A percentile compares a stretch with the other conserved stretches of the same genome.
Conservation (phyloP, 2,888 invertebrate species). For the Chromoteleia sp. region DNA sequence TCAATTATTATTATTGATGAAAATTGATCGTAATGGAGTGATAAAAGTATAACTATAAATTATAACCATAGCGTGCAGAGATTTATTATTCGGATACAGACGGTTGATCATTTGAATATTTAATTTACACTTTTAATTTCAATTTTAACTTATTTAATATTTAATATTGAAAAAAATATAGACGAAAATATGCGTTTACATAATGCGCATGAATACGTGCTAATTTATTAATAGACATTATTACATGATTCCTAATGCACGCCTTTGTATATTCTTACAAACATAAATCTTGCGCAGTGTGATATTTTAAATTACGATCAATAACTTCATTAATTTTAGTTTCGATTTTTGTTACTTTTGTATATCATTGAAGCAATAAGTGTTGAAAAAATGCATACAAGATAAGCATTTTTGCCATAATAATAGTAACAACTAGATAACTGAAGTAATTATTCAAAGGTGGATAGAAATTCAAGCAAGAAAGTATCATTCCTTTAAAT, state of each 20-base stretch:
- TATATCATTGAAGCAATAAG: background rate
- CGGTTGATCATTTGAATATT: too few relatives aligned
- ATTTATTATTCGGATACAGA: too few relatives aligned
- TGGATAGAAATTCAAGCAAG: background rate
- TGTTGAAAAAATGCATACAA: background rate
- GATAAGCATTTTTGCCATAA: background rate
- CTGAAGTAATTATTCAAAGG: conserved; percentile 4
- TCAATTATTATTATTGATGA: conserved; percentile 42
- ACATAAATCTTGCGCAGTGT: conserved; percentile 29
- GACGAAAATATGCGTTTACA: too few relatives aligned
- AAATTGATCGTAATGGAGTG: conserved; percentile 24
- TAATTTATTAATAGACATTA: conserved; percentile 10
- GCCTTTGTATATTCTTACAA: conserved; percentile 13
- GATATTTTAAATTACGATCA: conserved; percentile 41
- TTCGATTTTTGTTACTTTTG: background rate
- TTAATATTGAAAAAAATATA: too few relatives aligned
- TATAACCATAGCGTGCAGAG: too few relatives aligned
- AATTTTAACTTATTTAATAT: too few relatives aligned
- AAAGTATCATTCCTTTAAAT: too few relatives aligned
- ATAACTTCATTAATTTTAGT: conserved; percentile 37
- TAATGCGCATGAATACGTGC: conserved; percentile 13
- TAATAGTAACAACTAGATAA: background rate
- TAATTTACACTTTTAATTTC: too few relatives aligned
- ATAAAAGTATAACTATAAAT: too few relatives aligned
- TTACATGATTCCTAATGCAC: conserved; percentile 17